Conservation (phyloP, 2,113 vertebrate species). For the Australoheros scitulus region DNA sequence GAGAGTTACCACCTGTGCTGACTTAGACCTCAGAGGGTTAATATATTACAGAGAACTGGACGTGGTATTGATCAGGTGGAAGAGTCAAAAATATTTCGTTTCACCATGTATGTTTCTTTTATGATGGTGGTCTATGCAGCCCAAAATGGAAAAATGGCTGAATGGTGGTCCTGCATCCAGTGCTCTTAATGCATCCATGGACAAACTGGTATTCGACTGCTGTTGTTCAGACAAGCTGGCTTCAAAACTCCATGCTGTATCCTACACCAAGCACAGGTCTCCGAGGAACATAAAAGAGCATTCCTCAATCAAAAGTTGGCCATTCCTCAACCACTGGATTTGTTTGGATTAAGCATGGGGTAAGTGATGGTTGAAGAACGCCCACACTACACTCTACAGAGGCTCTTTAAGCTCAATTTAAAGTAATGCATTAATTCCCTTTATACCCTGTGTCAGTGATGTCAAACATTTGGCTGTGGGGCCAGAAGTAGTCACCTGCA, state of each 20-base stretch:
- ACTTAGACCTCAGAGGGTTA: background rate
- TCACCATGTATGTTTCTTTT: background rate
- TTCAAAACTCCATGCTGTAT: background rate
- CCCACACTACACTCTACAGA: background rate
- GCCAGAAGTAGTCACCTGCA: background rate
- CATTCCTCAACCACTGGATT: conserved; percentile 2
- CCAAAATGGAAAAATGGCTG: background rate
- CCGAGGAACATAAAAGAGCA: background rate
- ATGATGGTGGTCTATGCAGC: background rate
- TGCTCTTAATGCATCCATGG: background rate
- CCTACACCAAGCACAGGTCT: background rate
- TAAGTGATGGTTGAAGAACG: conserved; percentile 1
- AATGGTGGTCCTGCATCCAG: background rate
- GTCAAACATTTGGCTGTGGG: background rate
- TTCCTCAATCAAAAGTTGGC: conserved; percentile 1
- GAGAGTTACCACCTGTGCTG: background rate
- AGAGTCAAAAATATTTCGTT: background rate
- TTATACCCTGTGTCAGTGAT: background rate
- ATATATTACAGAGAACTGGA: background rate
- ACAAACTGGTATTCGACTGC: background rate
- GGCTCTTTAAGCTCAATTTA: conserved; percentile 5
- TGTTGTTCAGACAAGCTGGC: background rate
- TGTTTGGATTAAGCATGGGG: conserved; percentile 1
- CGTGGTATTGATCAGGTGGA: background rate
- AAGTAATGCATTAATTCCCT: background rate